Evolutionary conservation across 2,797 vertebrate species (phyloP), one percentile per base, ranked within the genome.

Genomic region (Alca torda): DNA sequence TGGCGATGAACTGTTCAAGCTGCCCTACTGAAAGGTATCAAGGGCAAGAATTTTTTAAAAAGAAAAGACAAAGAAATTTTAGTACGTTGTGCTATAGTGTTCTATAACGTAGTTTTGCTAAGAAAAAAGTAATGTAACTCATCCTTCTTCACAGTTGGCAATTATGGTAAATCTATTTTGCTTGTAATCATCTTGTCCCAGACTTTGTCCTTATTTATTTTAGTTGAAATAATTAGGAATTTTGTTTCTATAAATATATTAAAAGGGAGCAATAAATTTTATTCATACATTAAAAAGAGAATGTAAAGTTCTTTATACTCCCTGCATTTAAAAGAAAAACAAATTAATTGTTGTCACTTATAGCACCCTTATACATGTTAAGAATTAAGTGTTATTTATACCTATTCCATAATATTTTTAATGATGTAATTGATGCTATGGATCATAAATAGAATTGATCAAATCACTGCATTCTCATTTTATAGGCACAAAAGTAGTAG

Each of bases 11-110:
- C 93, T 97, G 97, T 96, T 94, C 94, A 97, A 97, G 90, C 91
- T 98, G 96, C 96, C 92, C 90, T 97, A 97, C 95, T 97, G 80
- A 95, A 98, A 98, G 92, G 95, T 97, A 97, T 97, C 90, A 94
- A 97, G 96, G 97, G 95, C 87, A 97, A 98, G 92, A 95, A 89
- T 79, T 90, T 90, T 89, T 94, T 83, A 68, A 84, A 93, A 82
- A 84, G 82, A 63, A 82, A 80, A 96, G 89, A 97, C 82, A 91
- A 96, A 90, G 84, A 96, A 83, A 37, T 77, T 95, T 93, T 93
- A 96, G 54, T 93, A 93, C 79, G 1, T 94, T 97, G 93, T 97
- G 95, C 92, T 88, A 90, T 92, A 97, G 96, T 93, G 96, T 96
- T 96, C 68, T 95, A 75, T 96, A 95, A 86, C 31, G 81, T 87